phyloP scores from a whole-genome alignment of 2,888 invertebrate species.

The Pandemis corylana region DNA sequence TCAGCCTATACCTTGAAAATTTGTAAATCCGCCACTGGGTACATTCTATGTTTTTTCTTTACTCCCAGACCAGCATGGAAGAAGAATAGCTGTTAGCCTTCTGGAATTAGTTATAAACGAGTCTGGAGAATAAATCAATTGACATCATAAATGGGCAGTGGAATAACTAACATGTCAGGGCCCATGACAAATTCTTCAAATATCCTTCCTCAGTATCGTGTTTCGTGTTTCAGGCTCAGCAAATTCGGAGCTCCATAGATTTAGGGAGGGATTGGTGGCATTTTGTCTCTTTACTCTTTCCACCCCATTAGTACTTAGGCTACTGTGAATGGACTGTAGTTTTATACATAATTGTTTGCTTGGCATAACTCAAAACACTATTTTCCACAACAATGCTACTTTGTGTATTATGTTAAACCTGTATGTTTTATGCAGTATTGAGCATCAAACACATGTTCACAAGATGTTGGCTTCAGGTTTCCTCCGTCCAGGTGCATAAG shows the following conservation, averaged over 20 bases:
- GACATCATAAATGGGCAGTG: neutral
- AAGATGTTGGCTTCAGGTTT: conserved; percentile 85
- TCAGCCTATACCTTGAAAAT: too few relatives aligned
- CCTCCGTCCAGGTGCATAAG: conserved; percentile 85
- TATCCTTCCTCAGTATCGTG: neutral
- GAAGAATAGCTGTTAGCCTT: neutral
- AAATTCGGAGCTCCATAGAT: too few relatives aligned
- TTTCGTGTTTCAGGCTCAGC: too few relatives aligned
- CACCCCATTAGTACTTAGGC: too few relatives aligned
- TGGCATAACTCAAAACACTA: neutral
- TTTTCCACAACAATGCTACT: conserved; percentile 14
- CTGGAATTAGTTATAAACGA: neutral
- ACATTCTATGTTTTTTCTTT: too few relatives aligned
- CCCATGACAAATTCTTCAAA: neutral
- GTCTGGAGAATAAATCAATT: neutral
- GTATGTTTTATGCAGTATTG: conserved; percentile 93
- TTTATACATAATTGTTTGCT: neutral
- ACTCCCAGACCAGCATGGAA: too few relatives aligned
- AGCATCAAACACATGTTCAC: conserved; percentile 91
- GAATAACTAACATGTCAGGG: too few relatives aligned
- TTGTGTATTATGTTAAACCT: conserved; percentile 65
- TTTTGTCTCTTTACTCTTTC: too few relatives aligned
- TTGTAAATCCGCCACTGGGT: too few relatives aligned
- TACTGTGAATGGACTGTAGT: too few relatives aligned
- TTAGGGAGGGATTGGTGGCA: too few relatives aligned